These are phyloP conservation scores for Neofelis nebulosa DNA, from an alignment of 2,113 vertebrate species.

Conservation along the genomic window DNA sequence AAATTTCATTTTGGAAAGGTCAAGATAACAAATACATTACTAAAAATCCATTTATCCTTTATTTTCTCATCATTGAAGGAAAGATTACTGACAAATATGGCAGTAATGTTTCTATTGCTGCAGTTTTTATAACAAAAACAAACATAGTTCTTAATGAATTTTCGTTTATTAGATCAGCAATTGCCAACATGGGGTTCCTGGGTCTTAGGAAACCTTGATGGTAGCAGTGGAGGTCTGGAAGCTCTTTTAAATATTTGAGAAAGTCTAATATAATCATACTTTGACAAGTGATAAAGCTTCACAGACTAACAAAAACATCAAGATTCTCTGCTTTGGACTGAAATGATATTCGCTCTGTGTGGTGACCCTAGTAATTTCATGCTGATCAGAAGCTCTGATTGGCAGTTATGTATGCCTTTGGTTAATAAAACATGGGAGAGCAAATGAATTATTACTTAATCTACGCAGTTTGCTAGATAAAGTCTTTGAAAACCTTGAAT, in stretches of 20 bases:
- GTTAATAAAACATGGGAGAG: slow-evolving; percentile 76
- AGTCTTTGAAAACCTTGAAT: slow-evolving; percentile 70
- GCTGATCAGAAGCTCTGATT: slow-evolving; percentile 66
- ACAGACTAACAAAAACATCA: slow-evolving; percentile 50
- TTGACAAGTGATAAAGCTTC: slow-evolving; percentile 23
- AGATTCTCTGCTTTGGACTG: slow-evolving; percentile 48
- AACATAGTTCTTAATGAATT: slow-evolving; percentile 52
- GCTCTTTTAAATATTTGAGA: slow-evolving; percentile 48
- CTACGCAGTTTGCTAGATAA: slow-evolving; percentile 62
- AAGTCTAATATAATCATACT: slow-evolving; percentile 43
- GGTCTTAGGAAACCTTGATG: not conserved
- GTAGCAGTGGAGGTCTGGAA: not conserved
- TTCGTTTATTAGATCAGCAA: slow-evolving; percentile 45
- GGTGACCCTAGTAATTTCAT: slow-evolving; percentile 43
- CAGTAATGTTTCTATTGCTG: slow-evolving; percentile 52
- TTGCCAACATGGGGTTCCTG: not conserved
- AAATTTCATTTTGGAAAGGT: slow-evolving; percentile 56
- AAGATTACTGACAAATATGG: slow-evolving; percentile 51
- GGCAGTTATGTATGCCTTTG: slow-evolving; percentile 66
- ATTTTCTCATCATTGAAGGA: slow-evolving; percentile 47
- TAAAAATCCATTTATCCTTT: slow-evolving; percentile 50
- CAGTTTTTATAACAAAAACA: slow-evolving; percentile 57
- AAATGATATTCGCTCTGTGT: slow-evolving; percentile 38
- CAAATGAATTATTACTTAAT: slow-evolving; percentile 77
- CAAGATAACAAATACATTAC: slow-evolving; percentile 28